Percentiles rank a stretch among this genome's conserved stretches.
Evolutionary conservation across 2,888 invertebrate species (phyloP).

Genomic region (Harpalus rufipes): DNA sequence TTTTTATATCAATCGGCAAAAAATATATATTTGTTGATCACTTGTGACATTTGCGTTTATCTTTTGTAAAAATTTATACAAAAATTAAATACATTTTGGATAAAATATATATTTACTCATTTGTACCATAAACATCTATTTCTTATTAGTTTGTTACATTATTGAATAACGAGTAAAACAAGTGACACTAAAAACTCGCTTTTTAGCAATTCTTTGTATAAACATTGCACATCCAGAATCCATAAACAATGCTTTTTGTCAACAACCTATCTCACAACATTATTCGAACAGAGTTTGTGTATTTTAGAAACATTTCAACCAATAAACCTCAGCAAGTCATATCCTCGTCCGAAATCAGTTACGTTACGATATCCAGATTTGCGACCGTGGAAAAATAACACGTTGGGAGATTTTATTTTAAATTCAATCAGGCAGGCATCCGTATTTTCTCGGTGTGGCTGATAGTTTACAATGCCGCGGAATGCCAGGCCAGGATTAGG

Average conservation of each 20-base stretch:
- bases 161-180: no score
- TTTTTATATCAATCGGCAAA: no score
- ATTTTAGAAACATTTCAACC: background rate
- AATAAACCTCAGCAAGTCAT: slow-evolving; percentile 3
- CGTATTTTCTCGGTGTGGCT: background rate
- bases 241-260: background rate
- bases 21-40: no score
- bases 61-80: no score
- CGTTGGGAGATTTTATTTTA: slow-evolving; percentile 40
- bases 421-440: slow-evolving; percentile 22
- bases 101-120: no score
- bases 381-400: slow-evolving; percentile 24
- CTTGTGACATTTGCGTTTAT: no score
- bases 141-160: no score
- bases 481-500: background rate
- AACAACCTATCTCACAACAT: background rate
- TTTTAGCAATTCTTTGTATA: no score
- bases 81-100: no score
- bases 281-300: background rate
- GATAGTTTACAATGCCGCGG: background rate
- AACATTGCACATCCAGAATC: no score
- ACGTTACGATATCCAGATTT: slow-evolving; percentile 11
- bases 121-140: no score
- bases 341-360: slow-evolving; percentile 16
- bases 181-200: no score